Conservation (phyloP, 2,888 invertebrate species). For the Mantis religiosa region DNA sequence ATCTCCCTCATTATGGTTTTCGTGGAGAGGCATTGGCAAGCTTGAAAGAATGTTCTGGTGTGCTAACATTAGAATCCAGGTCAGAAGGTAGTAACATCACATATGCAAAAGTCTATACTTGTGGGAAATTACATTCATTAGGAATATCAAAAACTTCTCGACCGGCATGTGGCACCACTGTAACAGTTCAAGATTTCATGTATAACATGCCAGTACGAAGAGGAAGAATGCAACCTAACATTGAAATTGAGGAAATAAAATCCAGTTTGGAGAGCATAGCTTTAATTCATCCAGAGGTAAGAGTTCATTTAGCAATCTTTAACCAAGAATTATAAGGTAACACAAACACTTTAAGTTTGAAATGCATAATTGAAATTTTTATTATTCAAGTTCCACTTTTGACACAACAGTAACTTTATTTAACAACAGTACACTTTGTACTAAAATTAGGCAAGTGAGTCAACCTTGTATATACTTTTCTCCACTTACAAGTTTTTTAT, state of each 20-base stretch:
- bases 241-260: constrained; percentile 59
- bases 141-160: constrained; percentile 42
- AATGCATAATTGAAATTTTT: too few species aligned
- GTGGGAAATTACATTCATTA: constrained; percentile 47
- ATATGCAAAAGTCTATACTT: constrained; percentile 53
- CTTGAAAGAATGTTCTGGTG: constrained; percentile 53
- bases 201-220: constrained; percentile 59
- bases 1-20: constrained; percentile 59
- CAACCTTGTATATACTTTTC: too few species aligned
- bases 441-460: too few species aligned
- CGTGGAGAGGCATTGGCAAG: constrained; percentile 65
- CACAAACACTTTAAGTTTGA: too few species aligned
- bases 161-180: constrained; percentile 67
- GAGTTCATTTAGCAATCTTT: not conserved
- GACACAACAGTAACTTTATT: too few species aligned
- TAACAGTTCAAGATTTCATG: constrained; percentile 63
- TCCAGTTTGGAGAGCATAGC: constrained; percentile 57
- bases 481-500: too few species aligned
- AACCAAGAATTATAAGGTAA: not conserved
- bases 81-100: constrained; percentile 48
- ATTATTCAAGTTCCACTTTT: not conserved
- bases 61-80: constrained; percentile 58
- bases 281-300: constrained; percentile 58
- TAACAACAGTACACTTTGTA: not conserved
- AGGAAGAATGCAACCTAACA: constrained; percentile 49